Evolutionary conservation across 1,140 invertebrate genomes (phyloP), one percentile per base, ranked within the genome.

Genomic region (Phymorhynchus buccinoides): DNA sequence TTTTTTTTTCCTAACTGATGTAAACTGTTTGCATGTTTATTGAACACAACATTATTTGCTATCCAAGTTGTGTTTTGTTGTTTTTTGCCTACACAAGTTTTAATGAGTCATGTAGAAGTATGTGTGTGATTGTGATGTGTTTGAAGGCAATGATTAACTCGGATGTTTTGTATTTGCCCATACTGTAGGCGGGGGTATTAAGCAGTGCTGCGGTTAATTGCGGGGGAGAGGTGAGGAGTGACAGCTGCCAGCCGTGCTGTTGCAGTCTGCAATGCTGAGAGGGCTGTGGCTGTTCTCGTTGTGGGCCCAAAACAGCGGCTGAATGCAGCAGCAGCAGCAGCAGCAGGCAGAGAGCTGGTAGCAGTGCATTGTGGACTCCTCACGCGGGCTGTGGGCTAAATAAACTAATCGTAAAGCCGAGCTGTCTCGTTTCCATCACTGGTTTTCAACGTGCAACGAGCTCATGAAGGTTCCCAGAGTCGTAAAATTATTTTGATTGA

Each of bases 171-270:
- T 86, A 86, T 89, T 87, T 87, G 79, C 88, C 85, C 84, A 82
- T 86, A 84, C 85, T 88, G 86, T 89, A 89, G 88, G 88, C 86
- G 88, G 87, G 81, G 88, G 85, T 86, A 85, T 84, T 84, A 44
- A 44, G 75, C 62, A 71, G 75, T 85, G 79, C 84, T 75, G 84
- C 84, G 27, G 84, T 84, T 32, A 84, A 73, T 68, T 75, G 42
- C 83, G 80, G 81, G 86, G 75, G 87, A 73, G 77, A 66, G 56
- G 44, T 83, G 77, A 48, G 85, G 68, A 48, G 77, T 78, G 62
- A 73, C 68, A 66, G 56, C 73, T 80, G 73, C 75, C 83, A 80
- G 78, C n/a, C n/a, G n/a, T 83, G 86, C 86, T 87, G 88, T 86
- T 71, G 87, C 87, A 85, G 87, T 84, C 79, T 77, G 84, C 82